Conservation (phyloP, 2,113 vertebrate genomes). For the Vidua chalybeata region DNA sequence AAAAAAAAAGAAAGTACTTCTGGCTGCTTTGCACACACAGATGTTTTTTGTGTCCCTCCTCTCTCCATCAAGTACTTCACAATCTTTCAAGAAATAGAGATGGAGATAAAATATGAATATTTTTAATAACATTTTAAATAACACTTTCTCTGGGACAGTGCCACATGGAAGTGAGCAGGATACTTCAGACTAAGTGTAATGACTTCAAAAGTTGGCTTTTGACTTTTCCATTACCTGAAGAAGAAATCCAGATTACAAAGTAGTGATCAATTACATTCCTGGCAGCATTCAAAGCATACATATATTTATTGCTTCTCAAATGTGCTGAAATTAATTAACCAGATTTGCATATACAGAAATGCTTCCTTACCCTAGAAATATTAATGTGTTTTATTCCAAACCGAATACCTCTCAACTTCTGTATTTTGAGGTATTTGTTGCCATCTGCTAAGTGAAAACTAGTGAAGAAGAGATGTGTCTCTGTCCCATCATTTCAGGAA, state of each 20-base stretch:
- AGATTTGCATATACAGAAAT: slow-evolving; percentile 17
- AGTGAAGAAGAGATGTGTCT: background rate
- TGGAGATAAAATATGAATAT: background rate
- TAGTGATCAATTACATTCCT: slow-evolving; percentile 38
- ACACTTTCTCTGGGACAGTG: background rate
- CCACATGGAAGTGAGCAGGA: background rate
- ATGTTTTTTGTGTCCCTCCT: background rate
- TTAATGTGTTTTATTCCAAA: background rate
- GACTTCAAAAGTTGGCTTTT: slow-evolving; percentile 6
- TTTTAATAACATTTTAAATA: background rate
- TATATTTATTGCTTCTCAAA: slow-evolving; percentile 52
- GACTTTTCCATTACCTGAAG: slow-evolving; percentile 9
- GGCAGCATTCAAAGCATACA: slow-evolving; percentile 48
- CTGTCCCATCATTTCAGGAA: background rate
- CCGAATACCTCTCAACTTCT: background rate
- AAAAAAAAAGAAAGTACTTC: background rate
- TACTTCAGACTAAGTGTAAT: background rate
- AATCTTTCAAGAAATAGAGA: background rate
- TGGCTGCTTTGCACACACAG: background rate
- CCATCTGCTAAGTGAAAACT: background rate
- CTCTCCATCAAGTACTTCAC: background rate
- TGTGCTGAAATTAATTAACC: slow-evolving; percentile 36
- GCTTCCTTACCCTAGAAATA: background rate
- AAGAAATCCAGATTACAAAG: slow-evolving; percentile 41
- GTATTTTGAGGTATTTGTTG: background rate